phyloP scores from a whole-genome alignment of 2,797 vertebrate genomes.

The Microcaecilia unicolor region DNA sequence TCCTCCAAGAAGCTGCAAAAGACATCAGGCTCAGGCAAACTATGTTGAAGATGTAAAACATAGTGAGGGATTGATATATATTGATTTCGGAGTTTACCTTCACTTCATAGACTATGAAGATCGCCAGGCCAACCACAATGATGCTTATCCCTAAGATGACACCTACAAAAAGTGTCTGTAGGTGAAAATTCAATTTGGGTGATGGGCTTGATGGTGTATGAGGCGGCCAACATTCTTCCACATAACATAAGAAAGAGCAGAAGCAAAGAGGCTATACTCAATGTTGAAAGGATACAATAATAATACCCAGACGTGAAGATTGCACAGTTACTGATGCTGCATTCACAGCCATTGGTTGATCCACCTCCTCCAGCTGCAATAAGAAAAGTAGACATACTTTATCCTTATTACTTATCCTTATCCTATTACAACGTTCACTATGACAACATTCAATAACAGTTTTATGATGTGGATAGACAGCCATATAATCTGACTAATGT shows the following conservation, averaged over 20 bases:
- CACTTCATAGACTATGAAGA: conserved; percentile 82
- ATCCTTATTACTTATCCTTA: too few species aligned
- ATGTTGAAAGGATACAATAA: conserved; percentile 95
- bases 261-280: conserved; percentile 92
- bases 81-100: conserved; percentile 20
- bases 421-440: not conserved
- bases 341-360: conserved; percentile 46
- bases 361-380: conserved; percentile 39
- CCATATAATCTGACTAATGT: too few species aligned
- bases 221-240: conserved; percentile 89
- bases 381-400: not conserved
- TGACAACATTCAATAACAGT: not conserved
- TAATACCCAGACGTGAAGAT: conserved; percentile 77
- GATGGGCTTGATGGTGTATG: conserved; percentile 43
- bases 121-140: conserved; percentile 66
- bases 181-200: conserved; percentile 46
- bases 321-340: conserved; percentile 57
- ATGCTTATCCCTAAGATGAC: conserved; percentile 53
- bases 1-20: conserved; percentile 56
- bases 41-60: conserved; percentile 78
- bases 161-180: conserved; percentile 59
- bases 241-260: conserved; percentile 88
- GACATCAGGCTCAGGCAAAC: conserved; percentile 74
- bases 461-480: too few species aligned
- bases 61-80: conserved; percentile 52